Base-by-base conservation (phyloP, 2,113 vertebrate genomes). In the Naja naja region DNA sequence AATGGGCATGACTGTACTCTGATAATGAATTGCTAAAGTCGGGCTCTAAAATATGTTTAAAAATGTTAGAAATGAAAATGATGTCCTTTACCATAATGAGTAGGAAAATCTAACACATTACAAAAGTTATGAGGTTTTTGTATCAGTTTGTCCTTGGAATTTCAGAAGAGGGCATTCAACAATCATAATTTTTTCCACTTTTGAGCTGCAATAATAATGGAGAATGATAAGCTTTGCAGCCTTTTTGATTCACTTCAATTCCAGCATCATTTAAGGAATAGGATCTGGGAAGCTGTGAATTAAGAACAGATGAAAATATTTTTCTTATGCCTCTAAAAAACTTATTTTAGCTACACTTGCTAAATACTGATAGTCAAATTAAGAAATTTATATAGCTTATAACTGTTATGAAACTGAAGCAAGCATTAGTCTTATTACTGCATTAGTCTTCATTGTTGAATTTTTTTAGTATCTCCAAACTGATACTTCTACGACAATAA, bases 351-450 rank as follows among this genome's bases (percentile, higher is more conserved):
- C 86, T 47, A 94, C 85, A 47, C 74, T 90, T 91, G 93, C 93
- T 94, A 87, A 95, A 93, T 92, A 96, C 74, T 93, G 93, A 95
- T 90, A 94, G 85, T 55, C 49, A 94, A 95, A 93, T 64, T 39
- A 18, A 49, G 90, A 94, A 88, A 85, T 93, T 96, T 91, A 94
- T 91, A 25, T 88, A 94, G 95, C 25, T 69, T 69, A 16, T n/a
- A 69, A 14, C 12, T 69, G n/a, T 39, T 93, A 86, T 74, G 43
- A 94, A 90, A 95, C 0, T 0, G 74, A 93, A 95, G 93, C 88
- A 85, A 39, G 23, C 6, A n/a, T n/a, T n/a, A n/a, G n/a, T n/a
- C n/a, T 34, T 95, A 93, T 92, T 90, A 9, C 45, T 90, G 23
- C 23, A 16, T 69, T 94, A 94, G 1, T 2, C 30, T 96, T 95